Percentiles rank a stretch among this genome's conserved stretches.
Conservation (phyloP, 2,888 invertebrate species). For the Sphinx pinastri region DNA sequence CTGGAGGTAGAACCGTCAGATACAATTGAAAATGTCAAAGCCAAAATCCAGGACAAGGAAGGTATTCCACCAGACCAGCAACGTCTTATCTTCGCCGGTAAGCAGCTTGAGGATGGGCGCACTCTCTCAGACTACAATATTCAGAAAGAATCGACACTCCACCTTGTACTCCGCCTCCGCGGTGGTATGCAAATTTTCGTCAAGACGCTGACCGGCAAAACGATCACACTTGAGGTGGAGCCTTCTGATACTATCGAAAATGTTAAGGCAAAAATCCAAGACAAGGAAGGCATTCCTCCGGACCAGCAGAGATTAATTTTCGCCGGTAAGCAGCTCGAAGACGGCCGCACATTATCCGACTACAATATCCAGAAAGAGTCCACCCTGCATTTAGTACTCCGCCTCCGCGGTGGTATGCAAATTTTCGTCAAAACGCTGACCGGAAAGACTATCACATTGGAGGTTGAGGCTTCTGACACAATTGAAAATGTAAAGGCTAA, state of each 20-base stretch:
- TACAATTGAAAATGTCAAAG: constrained; percentile 50
- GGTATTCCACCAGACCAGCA: constrained; percentile 52
- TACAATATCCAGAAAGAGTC: constrained; percentile 52
- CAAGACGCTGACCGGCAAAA: constrained; percentile 48
- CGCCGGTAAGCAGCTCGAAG: constrained; percentile 49
- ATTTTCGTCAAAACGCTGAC: constrained; percentile 49
- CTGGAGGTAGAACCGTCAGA: constrained; percentile 47
- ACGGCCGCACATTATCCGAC: constrained; percentile 45
- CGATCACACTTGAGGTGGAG: constrained; percentile 47
- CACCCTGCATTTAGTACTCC: constrained; percentile 43
- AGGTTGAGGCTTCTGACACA: constrained; percentile 43
- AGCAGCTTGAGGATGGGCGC: constrained; percentile 49
- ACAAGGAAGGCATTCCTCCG: constrained; percentile 50
- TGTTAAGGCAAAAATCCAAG: constrained; percentile 49
- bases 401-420: constrained; percentile 51
- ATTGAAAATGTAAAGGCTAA: constrained; percentile 45
- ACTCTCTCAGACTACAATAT: constrained; percentile 49
- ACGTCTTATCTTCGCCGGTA: constrained; percentile 48
- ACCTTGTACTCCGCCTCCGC: constrained; percentile 46
- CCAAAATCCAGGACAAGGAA: constrained; percentile 50
- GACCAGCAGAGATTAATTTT: constrained; percentile 49
- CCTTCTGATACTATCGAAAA: constrained; percentile 50
- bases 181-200: constrained; percentile 54
- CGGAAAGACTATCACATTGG: constrained; percentile 48
- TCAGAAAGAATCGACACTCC: constrained; percentile 49